These are phyloP conservation scores for Neodiprion fabricii DNA, from an alignment of 1,140 invertebrate species.

Conservation along the genomic window DNA sequence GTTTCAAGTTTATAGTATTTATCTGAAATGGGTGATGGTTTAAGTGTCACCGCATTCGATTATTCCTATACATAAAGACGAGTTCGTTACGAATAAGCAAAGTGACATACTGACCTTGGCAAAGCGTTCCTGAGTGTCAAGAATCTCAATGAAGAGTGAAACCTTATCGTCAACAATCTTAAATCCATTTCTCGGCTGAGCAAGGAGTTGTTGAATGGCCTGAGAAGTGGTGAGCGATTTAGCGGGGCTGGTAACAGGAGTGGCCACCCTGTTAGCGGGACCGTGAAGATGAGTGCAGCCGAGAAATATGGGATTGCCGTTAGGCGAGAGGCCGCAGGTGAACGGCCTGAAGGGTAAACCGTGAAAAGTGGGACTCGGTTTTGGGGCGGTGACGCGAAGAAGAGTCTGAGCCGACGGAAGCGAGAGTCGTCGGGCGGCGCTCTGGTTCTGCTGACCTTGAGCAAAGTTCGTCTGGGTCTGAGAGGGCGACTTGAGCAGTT, in stretches of 20 bases:
- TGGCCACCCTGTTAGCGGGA: conserved; percentile 43
- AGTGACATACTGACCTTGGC: conserved; percentile 70
- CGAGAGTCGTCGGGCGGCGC: conserved; percentile 49
- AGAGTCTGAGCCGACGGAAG: conserved; percentile 54
- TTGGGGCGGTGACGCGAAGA: conserved; percentile 56
- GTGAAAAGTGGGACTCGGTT: conserved; percentile 69
- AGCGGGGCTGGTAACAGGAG: conserved; percentile 64
- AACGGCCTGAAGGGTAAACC: conserved; percentile 64
- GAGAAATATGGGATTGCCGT: conserved; percentile 59
- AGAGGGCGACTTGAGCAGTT: conserved; percentile 62
- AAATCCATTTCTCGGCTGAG: conserved; percentile 74
- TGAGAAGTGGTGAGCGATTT: conserved; percentile 62
- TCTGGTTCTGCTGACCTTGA: conserved; percentile 32
- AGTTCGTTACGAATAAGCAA: too few relatives aligned
- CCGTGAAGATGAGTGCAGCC: conserved; percentile 59
- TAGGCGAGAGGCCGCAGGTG: conserved; percentile 57
- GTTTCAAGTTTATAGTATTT: too few relatives aligned
- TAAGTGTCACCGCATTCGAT: too few relatives aligned
- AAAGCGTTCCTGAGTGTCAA: conserved; percentile 80
- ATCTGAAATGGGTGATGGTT: too few relatives aligned
- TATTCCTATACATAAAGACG: too few relatives aligned
- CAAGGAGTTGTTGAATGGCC: conserved; percentile 72
- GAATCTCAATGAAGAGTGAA: conserved; percentile 78
- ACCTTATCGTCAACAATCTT: conserved; percentile 78
- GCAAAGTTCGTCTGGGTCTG: conserved; percentile 12